These are phyloP conservation scores for Gonocerus acuteangulatus DNA, from an alignment of 2,888 invertebrate species.

Conservation along the genomic window DNA sequence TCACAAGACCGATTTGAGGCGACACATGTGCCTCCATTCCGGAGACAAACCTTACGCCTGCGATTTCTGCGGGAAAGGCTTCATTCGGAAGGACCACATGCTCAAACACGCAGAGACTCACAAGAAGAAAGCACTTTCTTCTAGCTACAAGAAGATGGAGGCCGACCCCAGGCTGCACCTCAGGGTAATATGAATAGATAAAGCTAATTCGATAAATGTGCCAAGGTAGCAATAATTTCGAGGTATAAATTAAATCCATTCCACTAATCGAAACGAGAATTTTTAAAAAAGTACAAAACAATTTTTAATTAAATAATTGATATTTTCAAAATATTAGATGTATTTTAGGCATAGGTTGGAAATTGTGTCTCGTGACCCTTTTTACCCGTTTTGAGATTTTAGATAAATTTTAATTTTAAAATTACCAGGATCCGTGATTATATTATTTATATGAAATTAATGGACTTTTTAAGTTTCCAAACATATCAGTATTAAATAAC, in stretches of 20 bases:
- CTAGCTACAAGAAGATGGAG: slow-evolving; percentile 10
- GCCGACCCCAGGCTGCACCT: slow-evolving; percentile 15
- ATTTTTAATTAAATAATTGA: slow-evolving; percentile 24
- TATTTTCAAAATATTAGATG: slow-evolving; percentile 18
- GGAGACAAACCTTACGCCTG: slow-evolving; percentile 77
- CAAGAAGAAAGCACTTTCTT: slow-evolving; percentile 41
- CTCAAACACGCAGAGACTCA: slow-evolving; percentile 79
- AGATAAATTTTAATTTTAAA: slow-evolving; percentile 7
- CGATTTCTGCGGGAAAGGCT: slow-evolving; percentile 74
- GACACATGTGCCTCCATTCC: slow-evolving; percentile 82
- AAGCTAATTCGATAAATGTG: slow-evolving; percentile 11
- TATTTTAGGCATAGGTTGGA: slow-evolving; percentile 22
- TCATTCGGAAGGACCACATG: slow-evolving; percentile 87
- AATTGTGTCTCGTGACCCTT: slow-evolving; percentile 24
- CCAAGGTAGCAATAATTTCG: slow-evolving; percentile 24
- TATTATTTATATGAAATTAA: background rate
- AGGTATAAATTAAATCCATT: slow-evolving; percentile 24
- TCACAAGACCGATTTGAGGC: slow-evolving; percentile 79
- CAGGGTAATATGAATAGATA: slow-evolving; percentile 18
- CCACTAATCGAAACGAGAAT: slow-evolving; percentile 20
- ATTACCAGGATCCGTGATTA: slow-evolving; percentile 10
- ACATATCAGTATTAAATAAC: slow-evolving; percentile 22
- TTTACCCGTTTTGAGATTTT: slow-evolving; percentile 16
- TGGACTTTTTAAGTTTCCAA: slow-evolving; percentile 14
- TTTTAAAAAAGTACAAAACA: slow-evolving; percentile 25